Conservation (phyloP, 2,113 vertebrate genomes). For the Oostethus manadensis region DNA sequence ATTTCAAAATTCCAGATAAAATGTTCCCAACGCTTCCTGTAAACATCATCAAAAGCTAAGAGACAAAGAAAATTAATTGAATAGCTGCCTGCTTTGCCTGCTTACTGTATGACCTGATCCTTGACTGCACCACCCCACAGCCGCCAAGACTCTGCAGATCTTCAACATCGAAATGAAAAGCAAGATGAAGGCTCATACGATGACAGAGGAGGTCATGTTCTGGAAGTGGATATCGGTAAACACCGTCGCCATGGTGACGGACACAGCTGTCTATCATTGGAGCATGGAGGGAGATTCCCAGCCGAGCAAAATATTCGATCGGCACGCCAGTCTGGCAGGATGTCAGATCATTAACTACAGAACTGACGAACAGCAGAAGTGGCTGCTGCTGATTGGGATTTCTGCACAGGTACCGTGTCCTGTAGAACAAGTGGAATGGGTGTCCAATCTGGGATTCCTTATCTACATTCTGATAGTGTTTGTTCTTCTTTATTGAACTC, state of each 20-base stretch:
- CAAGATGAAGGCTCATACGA: constrained; percentile 90
- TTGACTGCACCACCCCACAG: constrained; percentile 53
- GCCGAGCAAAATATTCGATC: constrained; percentile 86
- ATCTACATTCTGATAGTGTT: neutral
- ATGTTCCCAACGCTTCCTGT: no score
- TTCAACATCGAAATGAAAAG: constrained; percentile 97
- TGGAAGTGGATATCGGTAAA: constrained; percentile 94
- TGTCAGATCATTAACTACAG: constrained; percentile 92
- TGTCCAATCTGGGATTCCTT: neutral
- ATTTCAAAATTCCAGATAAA: no score
- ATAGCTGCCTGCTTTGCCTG: neutral
- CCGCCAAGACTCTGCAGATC: constrained; percentile 90
- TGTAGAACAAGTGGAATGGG: neutral
- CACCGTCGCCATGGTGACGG: constrained; percentile 86
- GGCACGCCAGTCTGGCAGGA: constrained; percentile 83
- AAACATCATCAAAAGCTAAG: neutral
- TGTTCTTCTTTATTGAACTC: neutral
- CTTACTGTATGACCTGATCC: no score
- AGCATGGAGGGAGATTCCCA: constrained; percentile 91
- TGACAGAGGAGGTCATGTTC: constrained; percentile 89
- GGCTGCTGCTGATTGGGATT: constrained; percentile 88
- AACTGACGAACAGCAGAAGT: constrained; percentile 88
- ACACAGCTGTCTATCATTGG: constrained; percentile 87
- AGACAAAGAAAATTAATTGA: neutral
- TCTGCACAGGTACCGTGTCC: constrained; percentile 80